Evolutionary conservation across 2,113 vertebrate species (phyloP), one percentile per base, ranked within the genome.

Genomic region (Cyanoramphus novaezelandiae): DNA sequence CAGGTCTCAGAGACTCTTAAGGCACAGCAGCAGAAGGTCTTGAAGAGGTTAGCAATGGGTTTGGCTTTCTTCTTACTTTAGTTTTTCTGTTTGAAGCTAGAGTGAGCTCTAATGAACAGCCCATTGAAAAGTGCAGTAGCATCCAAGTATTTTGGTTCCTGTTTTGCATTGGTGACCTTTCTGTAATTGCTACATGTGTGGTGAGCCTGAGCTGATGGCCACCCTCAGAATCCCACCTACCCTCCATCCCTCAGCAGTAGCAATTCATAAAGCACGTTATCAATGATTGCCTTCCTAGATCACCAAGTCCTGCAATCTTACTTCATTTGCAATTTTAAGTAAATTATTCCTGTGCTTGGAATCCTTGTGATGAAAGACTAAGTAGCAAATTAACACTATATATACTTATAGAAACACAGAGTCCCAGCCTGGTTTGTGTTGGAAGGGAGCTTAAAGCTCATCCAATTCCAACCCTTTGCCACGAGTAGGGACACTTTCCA

Each of bases 241-340:
- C 37, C 35, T 18, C 65, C 1, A 0, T 25, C 19, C 78, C 53
- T 70, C 65, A 55, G 76, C 57, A 72, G 29, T 1, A 83, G 72
- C 80, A 50, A 7, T 74, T 62, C 27, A 24, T 60, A 29, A 55
- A 78, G 43, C 57, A 47, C 21, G 0, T 79, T 27, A 19, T 60
- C 60, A 44, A 0, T 28, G 67, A 39, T 50, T 77, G 41, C 49
- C 76, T 74, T 62, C 49, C 70, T 33, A 4, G 49, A 19, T 62
- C 37, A 43, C 52, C 31, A 33, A 13, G 29, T 72, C 55, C 74
- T 31, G 53, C 62, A 79, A 5, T 59, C 79, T 80, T 50, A 46
- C 44, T 72, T 88, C 43, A 24, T 83, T 88, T 93, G 59, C 57
- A 60, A 46, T 60, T 90, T 90, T 52, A 82, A 94, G 52, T 53